Base-by-base conservation (phyloP, 2,888 invertebrate species). In the Cosmia trapezina region DNA sequence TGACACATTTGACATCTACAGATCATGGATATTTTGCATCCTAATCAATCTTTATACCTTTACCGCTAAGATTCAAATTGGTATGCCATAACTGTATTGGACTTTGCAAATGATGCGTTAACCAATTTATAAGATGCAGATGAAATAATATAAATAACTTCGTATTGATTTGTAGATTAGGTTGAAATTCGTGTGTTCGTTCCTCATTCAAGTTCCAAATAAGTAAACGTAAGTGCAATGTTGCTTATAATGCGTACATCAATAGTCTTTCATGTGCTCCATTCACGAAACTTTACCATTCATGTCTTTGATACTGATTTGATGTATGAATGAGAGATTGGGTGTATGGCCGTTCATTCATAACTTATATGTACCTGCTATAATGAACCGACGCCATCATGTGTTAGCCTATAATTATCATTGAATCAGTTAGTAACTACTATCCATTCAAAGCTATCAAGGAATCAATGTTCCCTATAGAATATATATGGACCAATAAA, bases 261-360 rank as follows among this genome's bases (percentile, higher is more conserved):
- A 93, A 91, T 91, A 83, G 83, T 89, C 87, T 90, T 91, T 92
- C 90, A 90, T 89, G 87, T 89, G 89, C 85, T 88, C 88, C 94
- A 94, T 94, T 94, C 93, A 94, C 85, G 85, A 89, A 28, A 87
- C 85, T 80, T 87, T 83, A 83, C 89, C 94, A 94, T 94, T 94
- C 94, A 94, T 90, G 87, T 87, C 86, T 90, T 85, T 86, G 88
- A 86, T 89, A 85, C 57, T 73, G 85, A 83, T 81, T 87, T 88
- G 86, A 87, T 81, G 83, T 81, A 84, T 88, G 88, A 88, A 88
- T 88, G 88, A 86, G 76, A 84, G 73, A 80, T 80, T 81, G 71
- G 78, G 83, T 82, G 86, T 78, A 82, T 83, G 54, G 75, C 83
- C 41, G 73, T 73, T 86, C 89, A 89, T 89, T 90, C 85, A 90